Conservation (phyloP, 2,888 invertebrate species). For the Athrips mouffetella region DNA sequence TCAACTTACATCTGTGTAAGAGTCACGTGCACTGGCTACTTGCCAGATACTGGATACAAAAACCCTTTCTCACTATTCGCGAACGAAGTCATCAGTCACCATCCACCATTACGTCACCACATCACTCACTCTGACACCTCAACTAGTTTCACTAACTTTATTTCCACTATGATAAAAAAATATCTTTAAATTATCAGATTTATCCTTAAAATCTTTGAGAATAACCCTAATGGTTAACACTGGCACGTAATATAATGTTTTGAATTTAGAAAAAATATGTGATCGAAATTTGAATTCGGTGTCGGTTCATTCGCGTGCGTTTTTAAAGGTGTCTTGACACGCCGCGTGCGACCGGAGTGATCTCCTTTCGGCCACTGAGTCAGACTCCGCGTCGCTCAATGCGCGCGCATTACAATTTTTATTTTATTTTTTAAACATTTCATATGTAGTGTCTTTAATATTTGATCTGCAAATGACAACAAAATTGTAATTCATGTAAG, state of each 20-base stretch:
- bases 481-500: not conserved
- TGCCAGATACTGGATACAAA: not conserved
- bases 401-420: slow-evolving; percentile 1
- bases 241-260: not conserved
- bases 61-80: not conserved
- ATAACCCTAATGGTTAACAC: not conserved
- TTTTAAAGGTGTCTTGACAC: not conserved
- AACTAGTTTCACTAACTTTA: not conserved
- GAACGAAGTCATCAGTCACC: not conserved
- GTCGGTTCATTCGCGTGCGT: not conserved
- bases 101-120: not conserved
- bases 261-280: not conserved
- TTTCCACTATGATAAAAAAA: not conserved
- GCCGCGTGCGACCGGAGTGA: not conserved
- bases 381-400: not conserved
- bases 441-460: not conserved
- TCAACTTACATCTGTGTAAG: not conserved
- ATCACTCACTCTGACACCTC: not conserved
- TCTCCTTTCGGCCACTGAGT: not conserved
- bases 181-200: not conserved
- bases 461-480: not conserved
- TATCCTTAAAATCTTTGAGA: too few relatives aligned
- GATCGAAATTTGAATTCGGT: too few relatives aligned
- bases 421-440: not conserved
- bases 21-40: not conserved